Percentiles rank a stretch among this genome's conserved stretches.
These are phyloP conservation scores for Diaprepes abbreviatus DNA, from an alignment of 2,888 invertebrate species.

Conservation along the genomic window DNA sequence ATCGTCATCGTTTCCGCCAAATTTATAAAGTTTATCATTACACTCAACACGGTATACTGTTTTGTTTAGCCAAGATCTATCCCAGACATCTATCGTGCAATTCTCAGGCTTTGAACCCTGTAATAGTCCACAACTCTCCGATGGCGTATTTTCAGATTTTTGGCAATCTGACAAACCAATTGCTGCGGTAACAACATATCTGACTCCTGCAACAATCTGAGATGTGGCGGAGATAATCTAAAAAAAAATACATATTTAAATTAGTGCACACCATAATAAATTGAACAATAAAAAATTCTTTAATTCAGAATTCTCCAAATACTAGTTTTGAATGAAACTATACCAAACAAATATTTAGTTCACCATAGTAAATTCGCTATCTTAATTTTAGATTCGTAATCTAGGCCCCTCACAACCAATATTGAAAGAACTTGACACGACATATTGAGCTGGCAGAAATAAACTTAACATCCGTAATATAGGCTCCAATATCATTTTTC, in stretches of 20 bases:
- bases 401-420: too few species aligned
- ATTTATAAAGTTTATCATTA: conserved; percentile 37
- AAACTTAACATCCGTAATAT: too few species aligned
- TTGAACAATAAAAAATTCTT: too few species aligned
- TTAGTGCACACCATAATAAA: too few species aligned
- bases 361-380: too few species aligned
- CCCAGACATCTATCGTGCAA: conserved; percentile 72
- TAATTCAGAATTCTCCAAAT: too few species aligned
- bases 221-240: conserved; percentile 52
- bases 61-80: conserved; percentile 71
- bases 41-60: conserved; percentile 49
- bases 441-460: too few species aligned
- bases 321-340: too few species aligned
- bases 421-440: too few species aligned
- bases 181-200: conserved; percentile 51
- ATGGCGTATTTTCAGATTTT: conserved; percentile 44
- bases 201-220: conserved; percentile 55
- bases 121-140: conserved; percentile 48
- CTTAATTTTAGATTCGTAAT: too few species aligned
- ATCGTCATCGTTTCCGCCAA: conserved; percentile 10
- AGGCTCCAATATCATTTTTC: too few species aligned
- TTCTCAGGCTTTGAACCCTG: conserved; percentile 54
- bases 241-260: conserved; percentile 21
- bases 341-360: too few species aligned
- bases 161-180: conserved; percentile 51